A percentile compares a stretch with the other conserved stretches of the same genome.
These are phyloP conservation scores for Cephus rjabovi DNA, from an alignment of 2,888 invertebrate species.

Conservation along the genomic window DNA sequence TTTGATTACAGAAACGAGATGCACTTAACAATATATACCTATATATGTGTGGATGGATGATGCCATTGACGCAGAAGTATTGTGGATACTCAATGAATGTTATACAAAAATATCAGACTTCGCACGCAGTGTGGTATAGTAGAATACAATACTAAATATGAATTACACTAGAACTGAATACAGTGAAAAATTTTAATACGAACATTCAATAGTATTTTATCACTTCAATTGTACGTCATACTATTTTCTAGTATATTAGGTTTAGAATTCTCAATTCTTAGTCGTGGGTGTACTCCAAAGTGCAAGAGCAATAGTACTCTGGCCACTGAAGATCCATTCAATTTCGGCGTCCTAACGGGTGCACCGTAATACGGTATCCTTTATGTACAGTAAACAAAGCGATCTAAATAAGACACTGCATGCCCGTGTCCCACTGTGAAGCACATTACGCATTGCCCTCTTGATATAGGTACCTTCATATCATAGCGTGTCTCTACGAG, in stretches of 20 bases:
- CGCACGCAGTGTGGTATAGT: too few relatives aligned
- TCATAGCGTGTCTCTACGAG: background rate
- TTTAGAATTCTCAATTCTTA: background rate
- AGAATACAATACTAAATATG: too few relatives aligned
- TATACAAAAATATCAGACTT: background rate
- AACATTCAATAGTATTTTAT: too few relatives aligned
- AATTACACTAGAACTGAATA: too few relatives aligned
- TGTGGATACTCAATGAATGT: background rate
- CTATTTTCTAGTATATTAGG: background rate
- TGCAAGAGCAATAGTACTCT: background rate
- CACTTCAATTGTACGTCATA: too few relatives aligned
- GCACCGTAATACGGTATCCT: background rate
- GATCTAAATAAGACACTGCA: background rate
- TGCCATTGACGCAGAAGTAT: background rate
- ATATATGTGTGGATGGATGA: background rate
- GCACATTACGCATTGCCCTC: background rate
- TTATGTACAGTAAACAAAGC: background rate
- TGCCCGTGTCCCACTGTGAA: background rate
- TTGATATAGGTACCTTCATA: background rate
- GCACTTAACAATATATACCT: background rate
- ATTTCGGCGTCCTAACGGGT: background rate
- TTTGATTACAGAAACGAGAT: background rate
- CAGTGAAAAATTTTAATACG: too few relatives aligned
- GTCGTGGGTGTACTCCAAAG: background rate
- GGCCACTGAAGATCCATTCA: background rate